These are phyloP conservation scores for Drosophila subobscura DNA, from an alignment of 1,140 invertebrate species.

Conservation along the genomic window DNA sequence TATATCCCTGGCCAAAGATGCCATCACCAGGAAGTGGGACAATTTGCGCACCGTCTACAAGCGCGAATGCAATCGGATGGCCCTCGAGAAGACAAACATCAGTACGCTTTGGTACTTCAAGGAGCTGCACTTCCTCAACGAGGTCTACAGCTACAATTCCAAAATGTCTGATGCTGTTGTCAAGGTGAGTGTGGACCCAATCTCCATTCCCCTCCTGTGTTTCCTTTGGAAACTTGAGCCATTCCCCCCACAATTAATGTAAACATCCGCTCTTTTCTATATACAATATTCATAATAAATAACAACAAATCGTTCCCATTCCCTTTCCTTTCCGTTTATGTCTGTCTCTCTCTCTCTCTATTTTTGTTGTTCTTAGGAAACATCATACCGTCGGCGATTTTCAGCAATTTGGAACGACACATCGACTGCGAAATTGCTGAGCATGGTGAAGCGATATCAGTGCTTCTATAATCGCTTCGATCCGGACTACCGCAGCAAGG, in stretches of 20 bases:
- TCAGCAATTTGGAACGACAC: constrained; percentile 81
- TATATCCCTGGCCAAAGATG: constrained; percentile 73
- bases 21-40: constrained; percentile 79
- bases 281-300: not conserved
- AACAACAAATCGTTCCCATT: too few species aligned
- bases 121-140: constrained; percentile 79
- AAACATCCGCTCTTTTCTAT: too few species aligned
- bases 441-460: constrained; percentile 71
- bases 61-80: constrained; percentile 82
- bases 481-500: constrained; percentile 79
- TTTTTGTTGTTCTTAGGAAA: constrained; percentile 48
- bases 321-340: not conserved
- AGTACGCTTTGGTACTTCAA: constrained; percentile 80
- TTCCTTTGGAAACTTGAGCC: too few species aligned
- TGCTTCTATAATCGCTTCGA: constrained; percentile 79
- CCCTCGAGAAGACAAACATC: constrained; percentile 74
- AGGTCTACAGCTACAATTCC: constrained; percentile 78
- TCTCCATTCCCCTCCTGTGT: not conserved
- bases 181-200: constrained; percentile 52
- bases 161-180: constrained; percentile 77
- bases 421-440: constrained; percentile 69
- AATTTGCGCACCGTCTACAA: constrained; percentile 80
- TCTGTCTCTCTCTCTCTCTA: not conserved
- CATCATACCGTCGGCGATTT: constrained; percentile 70
- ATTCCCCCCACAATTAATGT: too few species aligned